Evolutionary conservation across 2,113 vertebrate species (phyloP).

Genomic region (Malurus alboscapulatus): DNA sequence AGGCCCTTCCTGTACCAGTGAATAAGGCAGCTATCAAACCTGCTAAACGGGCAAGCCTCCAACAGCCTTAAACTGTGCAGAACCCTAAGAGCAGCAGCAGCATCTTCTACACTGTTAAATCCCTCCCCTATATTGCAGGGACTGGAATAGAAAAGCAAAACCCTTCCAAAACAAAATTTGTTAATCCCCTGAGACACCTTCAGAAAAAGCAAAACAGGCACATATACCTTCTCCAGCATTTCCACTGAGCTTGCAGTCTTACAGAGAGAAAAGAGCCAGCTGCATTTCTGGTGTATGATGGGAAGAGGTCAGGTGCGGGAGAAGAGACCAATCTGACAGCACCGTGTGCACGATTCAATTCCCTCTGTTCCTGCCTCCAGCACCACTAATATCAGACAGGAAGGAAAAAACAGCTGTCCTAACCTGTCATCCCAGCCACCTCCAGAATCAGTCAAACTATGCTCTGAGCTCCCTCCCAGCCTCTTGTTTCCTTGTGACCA

Average conservation of each 20-base stretch:
- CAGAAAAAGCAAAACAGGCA: not conserved
- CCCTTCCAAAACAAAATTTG: not conserved
- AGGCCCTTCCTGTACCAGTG: not conserved
- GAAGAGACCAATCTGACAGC: not conserved
- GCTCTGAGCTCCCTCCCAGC: not conserved
- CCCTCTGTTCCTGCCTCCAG: not conserved
- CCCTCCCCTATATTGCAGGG: not conserved
- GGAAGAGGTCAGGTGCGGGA: not conserved
- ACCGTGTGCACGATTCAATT: not conserved
- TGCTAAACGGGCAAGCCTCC: not conserved
- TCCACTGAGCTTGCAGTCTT: not conserved
- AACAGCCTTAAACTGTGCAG: not conserved
- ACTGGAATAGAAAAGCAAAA: not conserved
- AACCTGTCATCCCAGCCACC: not conserved
- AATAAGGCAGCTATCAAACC: not conserved
- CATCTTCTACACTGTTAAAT: not conserved
- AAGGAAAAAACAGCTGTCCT: not conserved
- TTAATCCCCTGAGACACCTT: not conserved
- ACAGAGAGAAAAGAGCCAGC: not conserved
- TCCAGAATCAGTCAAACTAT: not conserved
- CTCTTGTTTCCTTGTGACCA: not conserved
- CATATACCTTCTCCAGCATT: not conserved
- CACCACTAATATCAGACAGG: not conserved
- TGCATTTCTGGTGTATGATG: not conserved
- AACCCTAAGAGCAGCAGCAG: not conserved